Percentiles rank a stretch among this genome's conserved stretches.
phyloP scores from a whole-genome alignment of 1,140 invertebrate genomes.

The Brevipalpus yothersi region DNA sequence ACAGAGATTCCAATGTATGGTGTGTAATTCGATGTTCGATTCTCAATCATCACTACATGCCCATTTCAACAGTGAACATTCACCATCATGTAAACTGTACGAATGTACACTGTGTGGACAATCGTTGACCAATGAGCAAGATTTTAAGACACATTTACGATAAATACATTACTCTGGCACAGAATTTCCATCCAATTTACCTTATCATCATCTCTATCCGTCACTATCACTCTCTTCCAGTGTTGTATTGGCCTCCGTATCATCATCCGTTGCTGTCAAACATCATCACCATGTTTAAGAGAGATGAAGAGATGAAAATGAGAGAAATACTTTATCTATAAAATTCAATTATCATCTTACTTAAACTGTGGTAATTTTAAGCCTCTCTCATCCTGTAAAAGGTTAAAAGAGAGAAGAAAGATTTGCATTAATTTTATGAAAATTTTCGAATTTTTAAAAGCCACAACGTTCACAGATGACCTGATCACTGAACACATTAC shows the following conservation, averaged over 20 bases:
- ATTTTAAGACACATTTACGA: conserved; percentile 33
- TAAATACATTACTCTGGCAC: conserved; percentile 20
- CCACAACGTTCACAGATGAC: too few relatives aligned
- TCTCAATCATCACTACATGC: conserved; percentile 48
- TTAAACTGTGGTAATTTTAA: too few relatives aligned
- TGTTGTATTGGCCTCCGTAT: neutral
- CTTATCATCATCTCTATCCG: neutral
- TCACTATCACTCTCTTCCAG: neutral
- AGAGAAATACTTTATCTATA: too few relatives aligned
- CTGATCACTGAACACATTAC: too few relatives aligned
- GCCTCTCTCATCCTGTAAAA: too few relatives aligned
- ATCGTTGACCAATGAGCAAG: conserved; percentile 43
- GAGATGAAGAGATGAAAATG: too few relatives aligned
- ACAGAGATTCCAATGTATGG: conserved; percentile 54
- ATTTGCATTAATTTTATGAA: too few relatives aligned
- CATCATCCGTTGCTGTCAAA: neutral
- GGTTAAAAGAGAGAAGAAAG: too few relatives aligned
- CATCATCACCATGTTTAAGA: neutral
- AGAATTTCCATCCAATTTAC: neutral
- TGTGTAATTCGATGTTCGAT: conserved; percentile 75
- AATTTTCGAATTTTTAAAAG: too few relatives aligned
- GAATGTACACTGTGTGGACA: conserved; percentile 48
- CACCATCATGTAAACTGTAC: conserved; percentile 49
- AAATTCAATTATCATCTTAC: too few relatives aligned
- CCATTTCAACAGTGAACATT: conserved; percentile 63